Evolutionary conservation across 2,797 vertebrate species (phyloP), one percentile per base, ranked within the genome.

Genomic region (Xenopus petersii): DNA sequence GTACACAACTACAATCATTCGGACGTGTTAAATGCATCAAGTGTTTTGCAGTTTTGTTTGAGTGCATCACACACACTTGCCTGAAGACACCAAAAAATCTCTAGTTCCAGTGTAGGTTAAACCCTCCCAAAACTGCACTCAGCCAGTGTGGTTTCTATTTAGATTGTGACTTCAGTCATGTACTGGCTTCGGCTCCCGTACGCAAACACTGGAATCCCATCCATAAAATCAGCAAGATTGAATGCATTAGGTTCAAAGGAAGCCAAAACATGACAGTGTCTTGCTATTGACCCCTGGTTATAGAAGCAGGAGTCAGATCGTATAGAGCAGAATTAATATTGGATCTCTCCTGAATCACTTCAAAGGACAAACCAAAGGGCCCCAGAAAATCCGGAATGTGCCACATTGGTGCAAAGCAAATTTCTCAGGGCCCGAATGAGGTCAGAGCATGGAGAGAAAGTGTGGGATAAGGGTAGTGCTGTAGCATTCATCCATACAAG

Each of bases 361-460:
- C 65, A 75, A 68, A 75, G 64, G 11, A 0, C 17, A 33, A 30
- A 62, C 12, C 73, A 69, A 55, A 74, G 65, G 24, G 60, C 5
- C 42, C 56, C 12, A 24, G 5, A 7, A 8, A 8, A 12, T 2
- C 12, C 51, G 73, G 56, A 74, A 68, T 62, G 65, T 62, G 5
- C 7, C 66, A 68, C 12, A 1, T 24, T 12, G 5, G 10, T 64
- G 30, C 30, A 16, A 62, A 62, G 12, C 42, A 54, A 36, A 16
- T 10, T 10, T n/a, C 21, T 15, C 36, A 55, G 30, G 26, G 24
- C 46, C 7, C 10, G 46, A 42, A 42, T 42, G 36, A 42, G 36
- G 36, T 42, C 36, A 42, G 0, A 42, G 42, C 16, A 65, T 2
- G 15, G 67, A 4, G 30, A n/a, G 12, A 63, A 68, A n/a, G n/a